Evolutionary conservation across 2,113 vertebrate genomes (phyloP).

Genomic region (Aix galericulata): DNA sequence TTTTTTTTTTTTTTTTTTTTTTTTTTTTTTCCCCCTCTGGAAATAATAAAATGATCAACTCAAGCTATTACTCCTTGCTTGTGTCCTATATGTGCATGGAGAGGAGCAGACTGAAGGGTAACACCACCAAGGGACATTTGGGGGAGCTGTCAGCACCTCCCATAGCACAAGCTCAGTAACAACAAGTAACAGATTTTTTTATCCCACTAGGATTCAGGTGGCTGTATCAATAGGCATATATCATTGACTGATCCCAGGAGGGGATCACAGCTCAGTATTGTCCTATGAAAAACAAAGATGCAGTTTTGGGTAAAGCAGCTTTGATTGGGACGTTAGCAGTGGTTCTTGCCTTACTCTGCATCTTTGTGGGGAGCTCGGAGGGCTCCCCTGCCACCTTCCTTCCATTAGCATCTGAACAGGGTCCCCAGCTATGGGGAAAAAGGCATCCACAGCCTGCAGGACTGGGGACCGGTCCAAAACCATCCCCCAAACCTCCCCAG

Average conservation of each 20-base stretch:
- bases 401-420: background rate
- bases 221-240: background rate
- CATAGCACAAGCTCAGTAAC: background rate
- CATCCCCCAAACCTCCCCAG: background rate
- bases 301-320: background rate
- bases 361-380: background rate
- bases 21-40: background rate
- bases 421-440: background rate
- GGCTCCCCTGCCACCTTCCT: background rate
- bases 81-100: background rate
- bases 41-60: accelerated
- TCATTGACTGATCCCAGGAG: background rate
- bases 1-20: background rate
- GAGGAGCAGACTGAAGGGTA: background rate
- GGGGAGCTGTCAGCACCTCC: background rate
- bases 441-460: background rate
- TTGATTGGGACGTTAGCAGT: background rate
- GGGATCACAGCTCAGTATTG: background rate
- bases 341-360: background rate
- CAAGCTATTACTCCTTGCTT: background rate
- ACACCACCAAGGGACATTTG: background rate
- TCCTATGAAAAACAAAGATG: background rate
- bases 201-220: background rate
- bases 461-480: background rate
- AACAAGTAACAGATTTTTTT: accelerated